Evolutionary conservation across 2,888 invertebrate genomes (phyloP), one percentile per base, ranked within the genome.

Genomic region (Cantharis rustica): DNA sequence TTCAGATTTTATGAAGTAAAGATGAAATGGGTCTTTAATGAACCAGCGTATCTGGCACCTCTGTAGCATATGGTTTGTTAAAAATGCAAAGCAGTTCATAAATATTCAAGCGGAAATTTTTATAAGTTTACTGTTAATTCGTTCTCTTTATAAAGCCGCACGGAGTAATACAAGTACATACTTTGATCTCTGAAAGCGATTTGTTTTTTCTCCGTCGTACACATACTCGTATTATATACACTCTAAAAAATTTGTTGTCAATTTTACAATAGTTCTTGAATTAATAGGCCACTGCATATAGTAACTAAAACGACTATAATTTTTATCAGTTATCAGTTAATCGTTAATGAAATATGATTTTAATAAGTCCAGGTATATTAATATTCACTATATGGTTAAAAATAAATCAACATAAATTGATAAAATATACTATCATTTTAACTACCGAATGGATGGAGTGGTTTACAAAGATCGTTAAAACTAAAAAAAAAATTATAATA

Each of bases 61-160:
- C 73, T 69, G 69, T 68, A 73, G 69, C 73, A 69, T 27, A 73
- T 73, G 73, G 73, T 73, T 73, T 68, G 69, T 73, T 73, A 73
- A 73, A 73, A 73, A 73, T 73, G 73, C 68, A 73, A 73, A 73
- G 69, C 69, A 73, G 73, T 73, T 73, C 73, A 73, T 73, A 73
- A 73, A 73, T 73, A 73, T 73, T 73, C 69, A 73, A 68, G 69
- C 20, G 73, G 68, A 64, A 69, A 69, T 74, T 73, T 74, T 74
- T 74, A 74, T 70, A 74, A 74, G 74, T 74, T 74, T 74, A 69
- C 69, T 74, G 70, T 62, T 70, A 74, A 74, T 74, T 69, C 64
- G 16, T 64, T 61, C 70, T 63, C 74, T 66, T 69, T 70, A 70
- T 64, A 70, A 64, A 70, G 69, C 64, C 61, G 69, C 74, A 68